phyloP scores from a whole-genome alignment of 2,888 invertebrate genomes.

The Cynaeus angustus region DNA sequence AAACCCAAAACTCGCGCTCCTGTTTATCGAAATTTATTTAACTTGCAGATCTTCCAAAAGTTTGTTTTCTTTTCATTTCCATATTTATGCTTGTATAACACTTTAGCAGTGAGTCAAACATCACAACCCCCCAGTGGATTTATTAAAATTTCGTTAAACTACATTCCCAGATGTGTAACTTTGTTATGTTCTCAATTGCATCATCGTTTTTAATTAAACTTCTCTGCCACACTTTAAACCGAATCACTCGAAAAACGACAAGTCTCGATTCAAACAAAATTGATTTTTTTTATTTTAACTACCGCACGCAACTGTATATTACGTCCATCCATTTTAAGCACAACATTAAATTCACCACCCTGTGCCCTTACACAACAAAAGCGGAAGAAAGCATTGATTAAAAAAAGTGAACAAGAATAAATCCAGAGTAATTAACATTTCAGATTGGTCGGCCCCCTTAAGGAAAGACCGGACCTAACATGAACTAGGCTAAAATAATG shows the following conservation, averaged over 20 bases:
- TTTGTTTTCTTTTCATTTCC: conserved; percentile 17
- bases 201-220: conserved; percentile 12
- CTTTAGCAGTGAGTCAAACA: conserved; percentile 11
- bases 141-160: conserved; percentile 11
- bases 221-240: conserved; percentile 1
- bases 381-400: conserved; percentile 10
- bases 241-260: conserved; percentile 13
- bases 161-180: neutral
- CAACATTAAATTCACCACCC: conserved; percentile 16
- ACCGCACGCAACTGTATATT: conserved; percentile 9
- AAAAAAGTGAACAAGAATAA: conserved; percentile 10
- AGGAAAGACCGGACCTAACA: neutral
- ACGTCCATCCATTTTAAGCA: conserved; percentile 17
- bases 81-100: conserved; percentile 10
- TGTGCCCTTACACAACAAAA: conserved; percentile 11
- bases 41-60: conserved; percentile 12
- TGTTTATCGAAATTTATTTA: conserved; percentile 13
- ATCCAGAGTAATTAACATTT: conserved; percentile 2
- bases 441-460: neutral
- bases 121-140: neutral
- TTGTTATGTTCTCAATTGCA: neutral
- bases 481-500: too few species aligned
- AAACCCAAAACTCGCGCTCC: neutral
- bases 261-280: conserved; percentile 32
- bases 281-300: conserved; percentile 30